A percentile compares a stretch with the other conserved stretches of the same genome.
phyloP scores from a whole-genome alignment of 2,888 invertebrate species.

The Glomeris marginata region DNA sequence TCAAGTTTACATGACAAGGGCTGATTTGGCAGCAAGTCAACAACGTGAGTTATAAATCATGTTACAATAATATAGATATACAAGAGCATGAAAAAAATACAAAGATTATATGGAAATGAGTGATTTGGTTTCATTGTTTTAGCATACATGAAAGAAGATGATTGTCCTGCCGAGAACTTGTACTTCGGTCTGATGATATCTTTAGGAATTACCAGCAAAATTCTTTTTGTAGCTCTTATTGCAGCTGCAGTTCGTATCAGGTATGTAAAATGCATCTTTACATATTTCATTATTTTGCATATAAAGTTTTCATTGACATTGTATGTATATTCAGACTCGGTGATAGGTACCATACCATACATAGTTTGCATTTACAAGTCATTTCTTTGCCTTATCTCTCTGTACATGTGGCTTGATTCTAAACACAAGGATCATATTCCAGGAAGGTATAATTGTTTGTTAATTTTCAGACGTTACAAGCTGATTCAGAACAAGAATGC shows the following conservation, averaged over 20 bases:
- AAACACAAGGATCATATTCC: not conserved
- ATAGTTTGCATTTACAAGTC: no score
- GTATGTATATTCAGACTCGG: no score
- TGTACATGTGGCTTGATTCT: no score
- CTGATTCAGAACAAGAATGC: constrained; percentile 17
- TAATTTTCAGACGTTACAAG: constrained; percentile 15
- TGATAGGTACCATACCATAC: no score
- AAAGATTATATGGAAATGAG: no score
- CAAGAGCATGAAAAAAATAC: no score
- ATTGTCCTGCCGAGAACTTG: constrained; percentile 25
- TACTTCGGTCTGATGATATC: constrained; percentile 72
- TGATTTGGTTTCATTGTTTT: no score
- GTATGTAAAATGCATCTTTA: no score
- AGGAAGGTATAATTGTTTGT: not conserved
- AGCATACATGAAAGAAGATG: not conserved
- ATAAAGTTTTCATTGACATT: no score
- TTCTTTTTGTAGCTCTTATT: constrained; percentile 55
- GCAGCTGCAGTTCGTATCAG: constrained; percentile 61
- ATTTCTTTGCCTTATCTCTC: no score
- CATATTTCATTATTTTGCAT: no score
- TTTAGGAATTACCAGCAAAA: constrained; percentile 54
- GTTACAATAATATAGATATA: no score
- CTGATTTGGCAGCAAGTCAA: constrained; percentile 7
- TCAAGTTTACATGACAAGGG: constrained; percentile 40
- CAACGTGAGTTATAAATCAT: not conserved